A percentile compares a stretch with the other conserved stretches of the same genome.
Evolutionary conservation across 53 echinoderm and acorn worm genomes (phyloP).

Genomic region (Mesocentrotus franciscanus): DNA sequence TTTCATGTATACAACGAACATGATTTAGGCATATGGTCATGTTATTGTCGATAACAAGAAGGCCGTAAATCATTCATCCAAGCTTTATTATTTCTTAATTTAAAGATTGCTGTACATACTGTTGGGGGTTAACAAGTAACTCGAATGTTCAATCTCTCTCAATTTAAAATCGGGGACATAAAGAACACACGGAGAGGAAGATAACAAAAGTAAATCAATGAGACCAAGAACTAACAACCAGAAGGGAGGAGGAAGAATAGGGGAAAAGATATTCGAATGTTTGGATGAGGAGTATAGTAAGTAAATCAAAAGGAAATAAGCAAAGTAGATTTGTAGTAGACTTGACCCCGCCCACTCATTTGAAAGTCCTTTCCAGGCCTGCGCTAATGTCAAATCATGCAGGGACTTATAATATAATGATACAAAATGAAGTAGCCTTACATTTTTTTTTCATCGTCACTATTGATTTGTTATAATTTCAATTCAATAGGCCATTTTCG

Average conservation of each 20-base stretch:
- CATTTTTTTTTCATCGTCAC: not conserved
- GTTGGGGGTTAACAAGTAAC: not conserved
- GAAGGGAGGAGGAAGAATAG: not conserved
- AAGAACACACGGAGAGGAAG: not conserved
- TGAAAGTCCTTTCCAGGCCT: too few relatives aligned
- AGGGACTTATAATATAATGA: too few relatives aligned
- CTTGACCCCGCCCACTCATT: too few relatives aligned
- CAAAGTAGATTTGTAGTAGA: too few relatives aligned
- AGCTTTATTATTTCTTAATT: not conserved
- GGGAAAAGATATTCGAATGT: too few relatives aligned
- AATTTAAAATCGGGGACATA: not conserved
- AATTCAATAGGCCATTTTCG: too few relatives aligned
- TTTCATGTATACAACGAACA: not conserved
- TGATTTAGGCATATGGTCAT: slow-evolving; percentile 25
- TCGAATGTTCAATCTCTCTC: not conserved
- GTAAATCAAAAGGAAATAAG: too few relatives aligned
- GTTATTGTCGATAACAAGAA: not conserved
- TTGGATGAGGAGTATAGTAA: too few relatives aligned
- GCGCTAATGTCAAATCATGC: too few relatives aligned
- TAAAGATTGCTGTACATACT: not conserved
- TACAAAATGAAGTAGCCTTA: not conserved
- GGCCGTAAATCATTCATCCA: not conserved
- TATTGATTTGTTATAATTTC: too few relatives aligned
- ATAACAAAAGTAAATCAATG: not conserved
- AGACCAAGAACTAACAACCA: too few relatives aligned